Conservation (phyloP, 2,797 vertebrate species). For the Hypotaenidia okinawae region DNA sequence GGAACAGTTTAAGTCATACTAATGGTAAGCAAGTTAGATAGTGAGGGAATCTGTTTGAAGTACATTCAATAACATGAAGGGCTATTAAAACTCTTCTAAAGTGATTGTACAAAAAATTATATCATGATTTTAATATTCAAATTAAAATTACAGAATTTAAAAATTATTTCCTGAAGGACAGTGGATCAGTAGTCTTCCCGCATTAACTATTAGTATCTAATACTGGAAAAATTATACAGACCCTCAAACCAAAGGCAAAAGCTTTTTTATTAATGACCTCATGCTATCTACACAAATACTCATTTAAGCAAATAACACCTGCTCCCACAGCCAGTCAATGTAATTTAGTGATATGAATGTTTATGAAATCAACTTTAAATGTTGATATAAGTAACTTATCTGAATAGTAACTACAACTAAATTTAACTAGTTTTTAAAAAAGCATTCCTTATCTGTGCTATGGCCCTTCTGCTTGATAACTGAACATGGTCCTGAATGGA, state of each 20-base stretch:
- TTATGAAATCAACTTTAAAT: neutral
- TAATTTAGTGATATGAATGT: neutral
- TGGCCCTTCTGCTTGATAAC: neutral
- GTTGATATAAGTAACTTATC: neutral
- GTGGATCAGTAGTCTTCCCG: neutral
- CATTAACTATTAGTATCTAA: neutral
- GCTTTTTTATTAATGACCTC: neutral
- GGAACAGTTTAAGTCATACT: neutral
- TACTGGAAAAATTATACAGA: neutral
- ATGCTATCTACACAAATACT: neutral
- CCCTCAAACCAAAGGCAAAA: neutral
- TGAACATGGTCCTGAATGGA: neutral
- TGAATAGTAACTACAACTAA: neutral
- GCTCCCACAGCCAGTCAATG: neutral
- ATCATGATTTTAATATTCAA: neutral
- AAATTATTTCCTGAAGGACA: neutral
- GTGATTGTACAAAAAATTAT: neutral
- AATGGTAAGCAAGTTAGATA: neutral
- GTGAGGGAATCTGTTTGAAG: neutral
- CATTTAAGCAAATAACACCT: neutral
- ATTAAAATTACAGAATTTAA: neutral
- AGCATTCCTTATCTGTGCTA: neutral
- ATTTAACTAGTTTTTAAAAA: neutral
- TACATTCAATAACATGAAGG: neutral
- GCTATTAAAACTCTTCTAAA: neutral